Evolutionary conservation across 2,888 invertebrate species (phyloP).

Genomic region (Drosophila paranaensis): DNA sequence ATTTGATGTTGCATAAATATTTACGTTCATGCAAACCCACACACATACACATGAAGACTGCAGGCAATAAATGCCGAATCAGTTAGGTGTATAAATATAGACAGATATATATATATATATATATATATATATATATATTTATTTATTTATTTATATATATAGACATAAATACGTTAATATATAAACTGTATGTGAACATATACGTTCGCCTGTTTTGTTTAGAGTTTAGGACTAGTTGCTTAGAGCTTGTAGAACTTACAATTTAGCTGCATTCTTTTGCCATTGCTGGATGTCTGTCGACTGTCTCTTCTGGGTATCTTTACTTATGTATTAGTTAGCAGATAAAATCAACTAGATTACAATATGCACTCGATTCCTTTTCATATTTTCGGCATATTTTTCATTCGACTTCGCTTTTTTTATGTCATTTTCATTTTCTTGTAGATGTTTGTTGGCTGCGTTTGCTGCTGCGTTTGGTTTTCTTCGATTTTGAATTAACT

Average conservation of each 20-base stretch:
- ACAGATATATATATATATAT: not conserved
- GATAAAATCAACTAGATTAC: slow-evolving; percentile 78
- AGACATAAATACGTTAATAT: not conserved
- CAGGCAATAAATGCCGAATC: slow-evolving; percentile 27
- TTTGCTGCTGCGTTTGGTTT: slow-evolving; percentile 20
- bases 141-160: not conserved
- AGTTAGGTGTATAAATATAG: slow-evolving; percentile 21
- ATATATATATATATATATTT: not conserved
- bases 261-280: slow-evolving; percentile 37
- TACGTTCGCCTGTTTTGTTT: slow-evolving; percentile 23
- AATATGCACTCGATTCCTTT: slow-evolving; percentile 64
- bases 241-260: slow-evolving; percentile 73
- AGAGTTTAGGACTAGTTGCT: slow-evolving; percentile 65
- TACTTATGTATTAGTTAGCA: slow-evolving; percentile 43
- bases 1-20: slow-evolving; percentile 66
- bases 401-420: not conserved
- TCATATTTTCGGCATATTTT: slow-evolving; percentile 32
- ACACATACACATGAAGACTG: slow-evolving; percentile 13
- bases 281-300: not conserved
- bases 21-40: slow-evolving; percentile 65
- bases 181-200: not conserved
- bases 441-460: slow-evolving; percentile 53
- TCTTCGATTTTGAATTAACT: slow-evolving; percentile 1
- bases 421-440: not conserved
- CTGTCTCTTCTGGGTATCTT: slow-evolving; percentile 15